A percentile compares a stretch with the other conserved stretches of the same genome.
Conservation (phyloP, 1,140 invertebrate species). For the Euwallacea fornicatus region DNA sequence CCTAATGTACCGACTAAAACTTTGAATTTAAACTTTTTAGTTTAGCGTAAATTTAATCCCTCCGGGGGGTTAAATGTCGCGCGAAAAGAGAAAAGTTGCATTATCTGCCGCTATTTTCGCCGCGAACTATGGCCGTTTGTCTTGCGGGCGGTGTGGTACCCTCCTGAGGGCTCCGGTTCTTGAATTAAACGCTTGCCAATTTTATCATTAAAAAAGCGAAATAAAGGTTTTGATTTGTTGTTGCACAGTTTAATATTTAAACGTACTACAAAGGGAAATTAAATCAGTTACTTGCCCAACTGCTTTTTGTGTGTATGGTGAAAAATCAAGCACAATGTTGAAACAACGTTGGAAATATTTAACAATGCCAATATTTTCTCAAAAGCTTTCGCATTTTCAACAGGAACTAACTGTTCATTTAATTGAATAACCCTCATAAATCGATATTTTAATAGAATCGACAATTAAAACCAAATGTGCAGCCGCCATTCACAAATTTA, state of each 20-base stretch:
- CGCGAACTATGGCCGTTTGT: conserved; percentile 19
- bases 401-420: background rate
- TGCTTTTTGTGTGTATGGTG: no score
- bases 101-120: conserved; percentile 24
- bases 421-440: conserved; percentile 6
- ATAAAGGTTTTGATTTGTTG: no score
- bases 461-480: conserved; percentile 16
- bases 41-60: conserved; percentile 32
- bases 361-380: no score
- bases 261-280: no score
- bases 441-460: conserved; percentile 12
- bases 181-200: background rate
- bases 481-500: conserved; percentile 2
- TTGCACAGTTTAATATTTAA: no score
- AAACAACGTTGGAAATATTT: no score
- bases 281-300: no score
- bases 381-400: background rate
- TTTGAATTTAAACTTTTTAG: conserved; percentile 37
- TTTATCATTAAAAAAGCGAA: background rate
- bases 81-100: conserved; percentile 28
- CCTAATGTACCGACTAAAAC: conserved; percentile 40
- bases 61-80: conserved; percentile 26
- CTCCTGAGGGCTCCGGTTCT: background rate
- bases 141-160: background rate
- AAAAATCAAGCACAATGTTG: no score